A percentile compares a stretch with the other conserved stretches of the same genome.
Evolutionary conservation across 2,797 vertebrate species (phyloP).

Genomic region (Rhodeus uyekii): DNA sequence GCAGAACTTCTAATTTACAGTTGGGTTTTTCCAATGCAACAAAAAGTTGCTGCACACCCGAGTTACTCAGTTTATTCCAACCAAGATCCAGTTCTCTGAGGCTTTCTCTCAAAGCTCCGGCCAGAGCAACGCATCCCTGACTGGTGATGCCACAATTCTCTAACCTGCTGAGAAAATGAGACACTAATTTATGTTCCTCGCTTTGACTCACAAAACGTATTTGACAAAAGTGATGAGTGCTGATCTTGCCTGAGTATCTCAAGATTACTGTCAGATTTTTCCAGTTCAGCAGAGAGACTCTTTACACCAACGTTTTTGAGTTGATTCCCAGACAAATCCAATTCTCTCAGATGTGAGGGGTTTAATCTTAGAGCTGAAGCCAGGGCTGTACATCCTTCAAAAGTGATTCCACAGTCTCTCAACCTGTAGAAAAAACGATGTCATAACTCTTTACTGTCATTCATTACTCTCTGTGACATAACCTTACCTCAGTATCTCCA

Average conservation of each 20-base stretch:
- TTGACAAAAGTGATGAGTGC: not conserved
- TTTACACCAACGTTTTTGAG: not conserved
- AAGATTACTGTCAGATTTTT: not conserved
- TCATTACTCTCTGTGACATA: not conserved
- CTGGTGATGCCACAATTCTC: not conserved
- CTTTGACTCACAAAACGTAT: not conserved
- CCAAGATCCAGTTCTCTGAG: not conserved
- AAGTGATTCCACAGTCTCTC: not conserved
- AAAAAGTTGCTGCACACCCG: not conserved
- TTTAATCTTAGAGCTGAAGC: not conserved
- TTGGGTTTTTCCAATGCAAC: not conserved
- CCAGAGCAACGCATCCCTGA: not conserved
- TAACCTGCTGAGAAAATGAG: not conserved
- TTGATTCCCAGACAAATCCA: not conserved
- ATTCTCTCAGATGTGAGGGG: not conserved
- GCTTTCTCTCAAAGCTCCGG: not conserved
- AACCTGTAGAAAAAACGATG: not conserved
- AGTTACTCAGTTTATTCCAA: not conserved
- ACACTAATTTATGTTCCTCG: not conserved
- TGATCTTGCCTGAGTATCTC: not conserved
- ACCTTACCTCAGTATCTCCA: not conserved
- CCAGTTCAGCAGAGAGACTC: not conserved
- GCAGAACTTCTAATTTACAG: conserved; percentile 8
- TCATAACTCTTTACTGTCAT: not conserved
- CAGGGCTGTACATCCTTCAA: not conserved